Evolutionary conservation across 2,797 vertebrate species (phyloP), one percentile per base, ranked within the genome.

Genomic region (Pogoniulus pusillus): DNA sequence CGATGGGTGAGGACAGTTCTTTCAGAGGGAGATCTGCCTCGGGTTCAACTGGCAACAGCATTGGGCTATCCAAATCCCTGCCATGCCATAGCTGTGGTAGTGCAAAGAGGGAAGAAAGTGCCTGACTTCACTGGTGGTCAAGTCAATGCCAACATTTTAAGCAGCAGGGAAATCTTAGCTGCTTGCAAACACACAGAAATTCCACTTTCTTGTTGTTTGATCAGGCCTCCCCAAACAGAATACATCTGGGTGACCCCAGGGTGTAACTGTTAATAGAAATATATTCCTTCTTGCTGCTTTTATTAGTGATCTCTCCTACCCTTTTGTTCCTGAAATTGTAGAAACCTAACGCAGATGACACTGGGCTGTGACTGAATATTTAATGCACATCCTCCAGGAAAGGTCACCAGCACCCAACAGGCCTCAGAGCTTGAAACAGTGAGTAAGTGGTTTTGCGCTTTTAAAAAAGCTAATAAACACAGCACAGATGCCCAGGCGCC

Each of bases 281-380:
- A 19, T 49, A 47, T 82, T 94, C 92, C 82, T 82, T 71, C 34
- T 62, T 57, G 55, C 59, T 89, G 73, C 83, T 93, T 93, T 95
- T 89, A 87, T 80, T 88, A 73, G 92, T 53, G 75, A 90, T 91
- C 65, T 78, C 66, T 66, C 81, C 80, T 80, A 74, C 47, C 71
- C 89, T 93, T 96, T 95, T 95, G 95, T 94, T 94, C 78, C 47
- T 45, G 69, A 91, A 92, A 92, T 58, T 72, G 63, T 89, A 82
- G 87, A 82, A 92, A 90, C 57, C 47, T 39, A 69, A 83, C 14
- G 18, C 62, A 45, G 88, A 93, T 87, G 88, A 93, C 73, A 87
- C 51, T 22, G 92, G 45, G 82, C 87, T 79, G 37, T 58, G 76
- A 49, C 87, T 95, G 87, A 96, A 93, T 89, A 90, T 80, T 93